Base-by-base conservation (phyloP, 2,113 vertebrate genomes). In the Caloenas nicobarica region DNA sequence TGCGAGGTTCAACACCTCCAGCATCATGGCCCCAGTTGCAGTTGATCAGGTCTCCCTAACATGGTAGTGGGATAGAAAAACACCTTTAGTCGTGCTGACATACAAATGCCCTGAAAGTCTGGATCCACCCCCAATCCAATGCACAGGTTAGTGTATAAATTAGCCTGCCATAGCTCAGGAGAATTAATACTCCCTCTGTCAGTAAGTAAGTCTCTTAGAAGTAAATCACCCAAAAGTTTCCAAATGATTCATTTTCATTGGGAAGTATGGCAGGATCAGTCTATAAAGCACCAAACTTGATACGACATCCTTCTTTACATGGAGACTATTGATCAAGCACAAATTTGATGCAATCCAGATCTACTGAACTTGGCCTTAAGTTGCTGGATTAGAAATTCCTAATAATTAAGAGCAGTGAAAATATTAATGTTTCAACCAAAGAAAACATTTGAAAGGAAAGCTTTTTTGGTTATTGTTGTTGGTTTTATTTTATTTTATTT, bases 71-170 rank as follows among this genome's bases (percentile, higher is more conserved):
- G 58, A 83, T 91, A 73, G 62, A 44, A 24, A 83, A 69, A 36
- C 26, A 42, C 12, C 33, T 82, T 56, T 54, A 36, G 40, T 31
- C 23, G 3, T 61, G 26, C 44, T 44, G 36, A 25, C 26, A 33
- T 16, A 24, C 4, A n/a, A 23, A 23, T 62, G 2, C 36, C 21
- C n/a, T 48, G 36, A 46, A 60, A 74, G 10, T 62, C 34, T 61
- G 8, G 24, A 69, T 51, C 16, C 62, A 65, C 5, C 5, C 40
- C 21, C 50, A 70, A 18, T 15, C 11, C 50, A 48, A 56, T 5
- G 6, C 16, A 36, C 10, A 61, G 16, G n/a, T 76, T 48, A 80
- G 24, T 0, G 0, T 34, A 51, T 6, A 51, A 56, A 51, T 72
- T 17, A 48, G 13, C 38, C 29, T 15, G 29, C 0, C 3, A 8